Evolutionary conservation across 2,113 vertebrate species (phyloP), one percentile per base, ranked within the genome.

Genomic region (Meriones unguiculatus): DNA sequence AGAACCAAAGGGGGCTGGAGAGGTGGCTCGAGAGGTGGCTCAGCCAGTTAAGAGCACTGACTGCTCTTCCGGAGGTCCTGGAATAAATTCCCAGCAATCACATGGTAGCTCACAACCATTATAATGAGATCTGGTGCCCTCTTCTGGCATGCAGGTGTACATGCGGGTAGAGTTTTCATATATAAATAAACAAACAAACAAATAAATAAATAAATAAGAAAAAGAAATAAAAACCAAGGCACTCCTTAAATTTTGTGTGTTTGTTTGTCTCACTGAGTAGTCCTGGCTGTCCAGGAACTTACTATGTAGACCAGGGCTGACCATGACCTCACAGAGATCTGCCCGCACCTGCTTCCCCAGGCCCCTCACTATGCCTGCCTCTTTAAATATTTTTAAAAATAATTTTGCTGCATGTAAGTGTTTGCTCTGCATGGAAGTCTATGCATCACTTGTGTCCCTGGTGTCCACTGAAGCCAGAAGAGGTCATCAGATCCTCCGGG

Each of bases 161-260:
- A 41, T n/a, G 46, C 5, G 46, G 46, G 22, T 41, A 73, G 4
- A 72, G n/a, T 5, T 41, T 73, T 22, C 72, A 73, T 24, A 18
- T 15, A 73, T 38, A 18, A 38, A 73, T 73, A 73, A 22, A 10
- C 11, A 18, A 73, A 38, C 22, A 41, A 5, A 80, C 54, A 94
- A 46, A 92, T 30, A 46, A 97, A 5, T 5, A 18, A 38, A 73
- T 73, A 73, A 22, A 10, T 22, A 18, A 73, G 22, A 38, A 73
- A 5, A 80, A 62, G 93, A 46, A 90, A 32, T 38, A 97, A 78
- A 73, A 9, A 1, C 72, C 76, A 87, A 95, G 95, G 50, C 73
- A 46, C 50, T 54, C 57, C 92, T 96, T 77, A 46, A 86, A 35
- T 28, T 64, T 41, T 84, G 24, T 25, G 59, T 82, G 5, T 80